Evolutionary conservation across 2,113 vertebrate genomes (phyloP), one percentile per base, ranked within the genome.

Genomic region (Ceyx melanurus): DNA sequence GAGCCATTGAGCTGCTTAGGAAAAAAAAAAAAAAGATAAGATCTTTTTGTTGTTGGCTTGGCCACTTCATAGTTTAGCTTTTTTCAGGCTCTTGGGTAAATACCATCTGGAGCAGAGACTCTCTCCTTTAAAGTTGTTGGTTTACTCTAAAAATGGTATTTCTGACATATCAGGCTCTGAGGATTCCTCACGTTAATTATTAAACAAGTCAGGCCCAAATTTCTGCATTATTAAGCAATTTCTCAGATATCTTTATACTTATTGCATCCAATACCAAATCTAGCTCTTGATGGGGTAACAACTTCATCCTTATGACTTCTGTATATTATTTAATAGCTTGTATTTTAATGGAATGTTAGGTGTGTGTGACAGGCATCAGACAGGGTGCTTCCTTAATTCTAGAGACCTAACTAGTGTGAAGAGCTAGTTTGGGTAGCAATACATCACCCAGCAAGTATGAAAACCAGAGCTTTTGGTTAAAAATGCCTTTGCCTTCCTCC

Each of bases 81-180:
- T 72, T 70, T 91, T 68, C 10, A 58, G 62, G 65, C 50, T 79
- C 42, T 45, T 85, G 50, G 42, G 45, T 70, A 12, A 45, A 21
- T 42, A 66, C 37, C 87, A 95, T 89, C 89, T 94, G 88, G 64
- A 84, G 16, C 17, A 3, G 43, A 74, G 61, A 68, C 19, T 83
- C 58, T 45, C 58, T 82, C 35, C 82, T 93, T 82, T 87, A 70
- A 91, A 94, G 78, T 13, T 74, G 53, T 56, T 89, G 82, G 29
- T 89, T 89, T 91, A 81, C 53, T 91, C 77, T 21, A 89, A 60
- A 88, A 82, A 80, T 22, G 18, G 22, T 73, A 35, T 61, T 86
- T 83, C 75, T 86, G 37, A 83, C 75, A 82, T 86, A 68, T 50
- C 25, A 58, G 64, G 66, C 74, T 93, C 85, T 1, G 1, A 86